Evolutionary conservation across 64 coral and sea anemone genomes (phyloP).

Genomic region (Pachyseris speciosa): DNA sequence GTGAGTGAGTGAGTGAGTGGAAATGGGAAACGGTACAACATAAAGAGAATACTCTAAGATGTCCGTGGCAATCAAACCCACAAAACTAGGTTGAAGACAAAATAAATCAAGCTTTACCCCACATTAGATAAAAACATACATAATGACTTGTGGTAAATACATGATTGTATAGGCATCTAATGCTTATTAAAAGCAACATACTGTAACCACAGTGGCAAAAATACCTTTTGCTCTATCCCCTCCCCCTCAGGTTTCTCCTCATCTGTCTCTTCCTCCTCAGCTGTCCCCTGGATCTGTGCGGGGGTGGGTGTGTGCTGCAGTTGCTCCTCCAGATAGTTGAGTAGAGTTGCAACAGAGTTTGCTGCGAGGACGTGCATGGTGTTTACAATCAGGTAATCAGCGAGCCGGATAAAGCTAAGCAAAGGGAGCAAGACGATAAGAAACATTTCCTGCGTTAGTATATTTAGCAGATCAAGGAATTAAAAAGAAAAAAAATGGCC

Average conservation of each 20-base stretch:
- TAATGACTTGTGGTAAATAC: no score
- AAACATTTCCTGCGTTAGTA: no score
- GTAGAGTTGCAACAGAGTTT: constrained; percentile 95
- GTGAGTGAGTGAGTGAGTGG: no score
- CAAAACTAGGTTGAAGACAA: not conserved
- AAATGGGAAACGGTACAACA: no score
- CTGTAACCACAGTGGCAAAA: not conserved
- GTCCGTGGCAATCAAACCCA: not conserved
- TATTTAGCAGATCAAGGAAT: no score
- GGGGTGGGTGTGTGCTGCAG: constrained; percentile 79
- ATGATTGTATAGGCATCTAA: no score
- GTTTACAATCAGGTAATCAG: constrained; percentile 99
- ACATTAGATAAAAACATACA: no score
- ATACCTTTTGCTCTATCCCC: constrained; percentile 56
- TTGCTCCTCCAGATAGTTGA: constrained; percentile 98
- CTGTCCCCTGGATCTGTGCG: constrained; percentile 74
- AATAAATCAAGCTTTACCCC: no score
- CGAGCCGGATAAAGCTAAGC: constrained; percentile 95
- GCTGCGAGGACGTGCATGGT: constrained; percentile 99
- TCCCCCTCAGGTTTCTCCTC: constrained; percentile 37
- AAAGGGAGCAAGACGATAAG: not conserved
- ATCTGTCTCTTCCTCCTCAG: constrained; percentile 34
- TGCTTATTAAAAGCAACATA: not conserved
- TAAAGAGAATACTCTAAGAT: not conserved
- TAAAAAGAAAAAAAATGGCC: no score